phyloP scores from a whole-genome alignment of 2,888 invertebrate genomes.

The Drosophila helvetica region DNA sequence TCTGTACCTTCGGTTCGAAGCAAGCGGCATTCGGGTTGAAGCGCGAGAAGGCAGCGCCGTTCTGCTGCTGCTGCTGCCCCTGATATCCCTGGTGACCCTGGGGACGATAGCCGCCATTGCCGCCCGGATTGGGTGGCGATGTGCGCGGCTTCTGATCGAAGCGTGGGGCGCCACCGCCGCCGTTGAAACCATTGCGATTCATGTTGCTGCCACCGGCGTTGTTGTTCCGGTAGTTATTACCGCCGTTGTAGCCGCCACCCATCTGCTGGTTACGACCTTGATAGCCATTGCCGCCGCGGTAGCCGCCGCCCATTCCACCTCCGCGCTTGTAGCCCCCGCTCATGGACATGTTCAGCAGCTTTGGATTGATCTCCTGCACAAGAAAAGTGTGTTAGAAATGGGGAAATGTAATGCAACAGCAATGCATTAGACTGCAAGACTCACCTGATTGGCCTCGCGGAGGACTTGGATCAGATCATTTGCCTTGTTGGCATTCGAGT shows the following conservation, averaged over 20 bases:
- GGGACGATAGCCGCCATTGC: constrained; percentile 57
- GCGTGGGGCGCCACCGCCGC: constrained; percentile 52
- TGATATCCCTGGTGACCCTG: constrained; percentile 52
- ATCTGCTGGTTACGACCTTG: constrained; percentile 75
- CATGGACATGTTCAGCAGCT: constrained; percentile 90
- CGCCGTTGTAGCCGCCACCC: constrained; percentile 59
- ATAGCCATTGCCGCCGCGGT: constrained; percentile 67
- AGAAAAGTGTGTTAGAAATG: background rate
- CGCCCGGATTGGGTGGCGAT: constrained; percentile 56
- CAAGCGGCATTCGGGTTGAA: constrained; percentile 75
- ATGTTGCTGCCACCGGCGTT: constrained; percentile 47
- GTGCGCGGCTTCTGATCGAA: constrained; percentile 62
- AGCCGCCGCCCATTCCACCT: constrained; percentile 69
- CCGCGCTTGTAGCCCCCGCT: constrained; percentile 76
- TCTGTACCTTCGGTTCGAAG: constrained; percentile 66
- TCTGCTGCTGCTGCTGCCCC: constrained; percentile 43
- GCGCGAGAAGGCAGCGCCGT: constrained; percentile 61
- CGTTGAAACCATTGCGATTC: constrained; percentile 52
- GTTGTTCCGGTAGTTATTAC: constrained; percentile 56
- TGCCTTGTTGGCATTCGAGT: constrained; percentile 95
- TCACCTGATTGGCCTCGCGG: constrained; percentile 95
- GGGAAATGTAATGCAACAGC: background rate
- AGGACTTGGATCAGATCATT: constrained; percentile 95
- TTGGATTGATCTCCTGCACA: constrained; percentile 89
- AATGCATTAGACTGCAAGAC: constrained; percentile 2